phyloP scores from a whole-genome alignment of 2,888 invertebrate genomes.

The Drosophila neonasuta region DNA sequence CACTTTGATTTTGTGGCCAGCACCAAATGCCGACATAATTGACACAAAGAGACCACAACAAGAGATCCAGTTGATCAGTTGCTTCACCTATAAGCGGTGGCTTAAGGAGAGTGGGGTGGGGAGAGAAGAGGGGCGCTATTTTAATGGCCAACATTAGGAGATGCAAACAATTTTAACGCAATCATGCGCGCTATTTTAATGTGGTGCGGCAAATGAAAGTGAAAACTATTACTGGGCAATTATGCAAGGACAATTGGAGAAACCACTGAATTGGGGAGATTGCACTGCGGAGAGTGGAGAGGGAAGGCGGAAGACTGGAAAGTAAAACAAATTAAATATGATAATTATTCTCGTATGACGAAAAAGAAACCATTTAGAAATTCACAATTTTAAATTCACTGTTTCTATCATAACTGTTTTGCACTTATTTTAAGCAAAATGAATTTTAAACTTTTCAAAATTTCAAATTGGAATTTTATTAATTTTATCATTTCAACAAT shows the following conservation, averaged over 20 bases:
- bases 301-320: not conserved
- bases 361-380: too few species aligned
- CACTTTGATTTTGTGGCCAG: conserved; percentile 72
- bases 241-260: conserved; percentile 39
- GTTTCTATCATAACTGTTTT: too few species aligned
- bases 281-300: not conserved
- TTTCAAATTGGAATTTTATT: too few species aligned
- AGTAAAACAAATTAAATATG: too few species aligned
- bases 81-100: conserved; percentile 28
- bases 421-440: too few species aligned
- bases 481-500: too few species aligned
- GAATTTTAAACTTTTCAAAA: too few species aligned
- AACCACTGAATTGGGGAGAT: not conserved
- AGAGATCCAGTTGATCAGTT: conserved; percentile 25
- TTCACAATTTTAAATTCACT: too few species aligned
- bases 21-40: conserved; percentile 71
- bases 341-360: too few species aligned
- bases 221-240: conserved; percentile 61
- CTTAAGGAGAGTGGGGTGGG: not conserved
- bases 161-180: conserved; percentile 78
- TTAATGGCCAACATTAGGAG: conserved; percentile 76
- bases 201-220: conserved; percentile 75
- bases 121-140: conserved; percentile 37
- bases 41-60: conserved; percentile 53
- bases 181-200: conserved; percentile 77